phyloP scores from a whole-genome alignment of 2,797 vertebrate genomes.

The Xiphophorus birchmanni region DNA sequence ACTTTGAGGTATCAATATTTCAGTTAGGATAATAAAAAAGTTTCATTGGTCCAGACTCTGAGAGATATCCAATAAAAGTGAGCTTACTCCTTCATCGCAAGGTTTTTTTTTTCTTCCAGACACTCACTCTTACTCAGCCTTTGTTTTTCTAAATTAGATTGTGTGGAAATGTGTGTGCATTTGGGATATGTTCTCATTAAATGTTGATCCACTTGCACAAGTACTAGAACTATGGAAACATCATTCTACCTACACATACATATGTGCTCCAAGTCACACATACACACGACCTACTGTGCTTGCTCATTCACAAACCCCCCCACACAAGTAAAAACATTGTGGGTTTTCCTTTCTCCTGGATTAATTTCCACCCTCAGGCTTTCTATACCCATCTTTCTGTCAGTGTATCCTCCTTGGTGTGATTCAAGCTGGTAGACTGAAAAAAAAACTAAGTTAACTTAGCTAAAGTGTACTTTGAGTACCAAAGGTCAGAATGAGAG shows the following conservation, averaged over 20 bases:
- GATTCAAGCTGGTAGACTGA: constrained; percentile 63
- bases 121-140: constrained; percentile 11
- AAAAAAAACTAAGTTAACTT: constrained; percentile 39
- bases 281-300: neutral
- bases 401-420: constrained; percentile 62
- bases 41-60: constrained; percentile 62
- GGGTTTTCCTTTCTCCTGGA: constrained; percentile 58
- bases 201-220: constrained; percentile 54
- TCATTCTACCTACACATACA: constrained; percentile 19
- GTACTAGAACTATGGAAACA: constrained; percentile 27
- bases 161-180: constrained; percentile 28
- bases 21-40: constrained; percentile 76
- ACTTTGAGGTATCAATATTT: constrained; percentile 83
- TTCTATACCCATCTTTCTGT: constrained; percentile 70
- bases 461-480: constrained; percentile 52
- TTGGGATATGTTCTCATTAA: constrained; percentile 48
- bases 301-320: neutral
- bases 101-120: constrained; percentile 39
- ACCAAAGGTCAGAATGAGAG: constrained; percentile 68
- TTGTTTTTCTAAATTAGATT: constrained; percentile 51
- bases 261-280: neutral
- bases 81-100: constrained; percentile 42
- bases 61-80: constrained; percentile 63
- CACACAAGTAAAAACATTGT: constrained; percentile 8
- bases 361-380: constrained; percentile 64